These are phyloP conservation scores for Arctocebus calabarensis DNA, from an alignment of 2,797 vertebrate genomes.

Conservation along the genomic window DNA sequence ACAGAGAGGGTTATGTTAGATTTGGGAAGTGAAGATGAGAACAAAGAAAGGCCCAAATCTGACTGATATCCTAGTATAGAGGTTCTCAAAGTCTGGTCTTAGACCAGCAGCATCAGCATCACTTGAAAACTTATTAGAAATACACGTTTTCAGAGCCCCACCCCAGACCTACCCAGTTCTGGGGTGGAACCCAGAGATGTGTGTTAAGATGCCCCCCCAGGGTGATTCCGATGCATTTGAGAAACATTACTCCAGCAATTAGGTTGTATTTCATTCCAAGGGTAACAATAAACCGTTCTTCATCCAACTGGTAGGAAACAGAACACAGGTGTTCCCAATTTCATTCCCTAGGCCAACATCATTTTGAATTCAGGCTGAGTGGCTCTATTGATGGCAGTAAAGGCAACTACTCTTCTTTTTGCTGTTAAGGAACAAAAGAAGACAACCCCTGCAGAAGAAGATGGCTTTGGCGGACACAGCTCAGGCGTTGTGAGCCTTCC, in stretches of 20 bases:
- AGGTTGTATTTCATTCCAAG: constrained; percentile 14
- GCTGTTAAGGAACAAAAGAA: not conserved
- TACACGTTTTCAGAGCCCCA: not conserved
- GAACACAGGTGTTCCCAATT: constrained; percentile 52
- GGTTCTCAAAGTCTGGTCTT: not conserved
- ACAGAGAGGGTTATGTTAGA: not conserved
- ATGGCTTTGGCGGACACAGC: constrained; percentile 42
- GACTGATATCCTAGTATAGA: not conserved
- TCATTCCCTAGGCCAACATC: constrained; percentile 22
- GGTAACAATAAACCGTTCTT: constrained; percentile 48
- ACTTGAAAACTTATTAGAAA: not conserved
- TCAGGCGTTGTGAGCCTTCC: not conserved
- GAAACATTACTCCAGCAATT: not conserved
- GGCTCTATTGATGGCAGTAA: constrained; percentile 12
- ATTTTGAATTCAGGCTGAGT: constrained; percentile 51
- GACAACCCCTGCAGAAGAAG: not conserved
- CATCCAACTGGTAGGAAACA: constrained; percentile 46
- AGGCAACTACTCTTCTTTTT: constrained; percentile 39
- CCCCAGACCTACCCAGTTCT: not conserved
- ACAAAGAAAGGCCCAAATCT: not conserved
- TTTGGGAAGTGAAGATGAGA: not conserved
- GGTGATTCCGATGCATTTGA: not conserved
- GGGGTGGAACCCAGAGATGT: not conserved
- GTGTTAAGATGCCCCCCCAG: too few relatives aligned
- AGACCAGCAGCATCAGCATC: not conserved